Conservation (phyloP, 2,888 invertebrate genomes). For the Diadromus collaris region DNA sequence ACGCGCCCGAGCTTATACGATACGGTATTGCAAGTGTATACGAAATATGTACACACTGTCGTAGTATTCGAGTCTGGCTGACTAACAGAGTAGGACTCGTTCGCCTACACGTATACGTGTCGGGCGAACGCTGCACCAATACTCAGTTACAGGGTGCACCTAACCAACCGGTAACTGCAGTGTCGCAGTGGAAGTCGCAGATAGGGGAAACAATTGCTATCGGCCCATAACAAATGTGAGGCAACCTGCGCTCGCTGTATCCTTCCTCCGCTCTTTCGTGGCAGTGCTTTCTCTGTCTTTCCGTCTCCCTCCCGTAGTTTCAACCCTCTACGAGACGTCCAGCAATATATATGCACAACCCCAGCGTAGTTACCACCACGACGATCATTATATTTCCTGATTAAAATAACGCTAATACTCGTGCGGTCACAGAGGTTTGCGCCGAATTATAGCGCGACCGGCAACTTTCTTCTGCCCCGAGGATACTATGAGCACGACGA, state of each 20-base stretch:
- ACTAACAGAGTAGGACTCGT: slow-evolving; percentile 33
- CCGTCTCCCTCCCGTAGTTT: slow-evolving; percentile 36
- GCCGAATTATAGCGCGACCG: neutral
- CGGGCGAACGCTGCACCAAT: slow-evolving; percentile 65
- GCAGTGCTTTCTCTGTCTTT: slow-evolving; percentile 28
- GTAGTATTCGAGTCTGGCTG: slow-evolving; percentile 31
- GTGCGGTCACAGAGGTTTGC: slow-evolving; percentile 26
- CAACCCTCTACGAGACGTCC: slow-evolving; percentile 51
- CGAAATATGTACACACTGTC: slow-evolving; percentile 51
- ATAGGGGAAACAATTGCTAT: slow-evolving; percentile 78
- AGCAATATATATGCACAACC: slow-evolving; percentile 47
- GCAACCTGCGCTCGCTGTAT: slow-evolving; percentile 69
- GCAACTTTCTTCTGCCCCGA: slow-evolving; percentile 15
- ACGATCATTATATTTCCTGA: slow-evolving; percentile 73
- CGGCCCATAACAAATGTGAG: slow-evolving; percentile 76
- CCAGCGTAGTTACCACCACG: slow-evolving; percentile 41
- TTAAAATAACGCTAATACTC: slow-evolving; percentile 70
- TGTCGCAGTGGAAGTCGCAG: slow-evolving; percentile 77
- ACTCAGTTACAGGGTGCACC: slow-evolving; percentile 67
- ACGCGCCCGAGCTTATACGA: slow-evolving; percentile 66
- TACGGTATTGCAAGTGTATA: slow-evolving; percentile 60
- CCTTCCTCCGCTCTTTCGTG: slow-evolving; percentile 42
- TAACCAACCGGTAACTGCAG: slow-evolving; percentile 70
- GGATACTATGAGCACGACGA: slow-evolving; percentile 1
- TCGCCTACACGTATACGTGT: slow-evolving; percentile 36